A percentile compares a stretch with the other conserved stretches of the same genome.
Conservation (phyloP, 2,888 invertebrate species). For the Sialis lutaria region DNA sequence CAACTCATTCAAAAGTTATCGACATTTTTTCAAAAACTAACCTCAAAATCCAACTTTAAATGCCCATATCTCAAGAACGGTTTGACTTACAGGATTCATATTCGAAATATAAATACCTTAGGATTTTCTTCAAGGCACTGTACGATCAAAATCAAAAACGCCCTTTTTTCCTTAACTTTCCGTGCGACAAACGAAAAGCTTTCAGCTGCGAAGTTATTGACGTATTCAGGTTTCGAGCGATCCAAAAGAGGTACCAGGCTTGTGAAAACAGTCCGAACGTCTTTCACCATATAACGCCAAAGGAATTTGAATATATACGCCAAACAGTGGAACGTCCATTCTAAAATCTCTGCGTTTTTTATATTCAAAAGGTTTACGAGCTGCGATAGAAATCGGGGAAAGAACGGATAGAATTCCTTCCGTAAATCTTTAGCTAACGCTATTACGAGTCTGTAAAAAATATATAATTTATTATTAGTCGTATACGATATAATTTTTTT, state of each 20-base stretch:
- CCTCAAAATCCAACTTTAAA: too few species aligned
- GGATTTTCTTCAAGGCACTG: slow-evolving; percentile 43
- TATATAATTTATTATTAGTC: slow-evolving; percentile 8
- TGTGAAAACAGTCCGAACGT: slow-evolving; percentile 54
- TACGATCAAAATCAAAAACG: slow-evolving; percentile 52
- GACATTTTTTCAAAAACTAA: too few species aligned
- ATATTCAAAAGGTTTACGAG: slow-evolving; percentile 53
- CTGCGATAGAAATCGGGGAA: slow-evolving; percentile 53
- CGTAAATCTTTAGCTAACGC: slow-evolving; percentile 76
- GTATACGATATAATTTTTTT: slow-evolving; percentile 1
- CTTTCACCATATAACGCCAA: slow-evolving; percentile 65
- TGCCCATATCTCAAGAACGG: too few species aligned
- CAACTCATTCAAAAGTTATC: too few species aligned
- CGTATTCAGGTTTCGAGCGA: slow-evolving; percentile 60
- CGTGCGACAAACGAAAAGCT: slow-evolving; percentile 90
- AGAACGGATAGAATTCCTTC: slow-evolving; percentile 77
- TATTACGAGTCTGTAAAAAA: slow-evolving; percentile 49
- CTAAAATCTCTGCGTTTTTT: slow-evolving; percentile 68
- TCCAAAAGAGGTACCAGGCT: slow-evolving; percentile 59
- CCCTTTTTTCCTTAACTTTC: slow-evolving; percentile 64
- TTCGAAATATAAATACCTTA: slow-evolving; percentile 36
- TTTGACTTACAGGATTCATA: too few species aligned
- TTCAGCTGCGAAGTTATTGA: slow-evolving; percentile 88
- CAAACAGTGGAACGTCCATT: slow-evolving; percentile 70
- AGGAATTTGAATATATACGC: slow-evolving; percentile 84